Conservation (phyloP, 1,140 invertebrate genomes). For the Diachasmimorpha longicaudata region DNA sequence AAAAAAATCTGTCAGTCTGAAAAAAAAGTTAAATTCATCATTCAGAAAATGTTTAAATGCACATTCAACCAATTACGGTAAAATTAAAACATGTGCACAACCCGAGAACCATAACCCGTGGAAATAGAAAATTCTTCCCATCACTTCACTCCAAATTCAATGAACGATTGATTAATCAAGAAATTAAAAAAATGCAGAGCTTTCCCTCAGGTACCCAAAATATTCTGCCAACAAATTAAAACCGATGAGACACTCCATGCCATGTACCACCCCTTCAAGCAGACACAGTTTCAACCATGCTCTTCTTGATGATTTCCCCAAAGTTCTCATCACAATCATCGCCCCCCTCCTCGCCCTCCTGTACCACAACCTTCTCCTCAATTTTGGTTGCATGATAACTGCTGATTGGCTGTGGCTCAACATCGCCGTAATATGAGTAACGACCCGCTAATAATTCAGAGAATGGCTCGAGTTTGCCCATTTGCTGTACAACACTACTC, state of each 20-base stretch:
- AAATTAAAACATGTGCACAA: no score
- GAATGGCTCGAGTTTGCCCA: slow-evolving; percentile 72
- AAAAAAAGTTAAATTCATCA: no score
- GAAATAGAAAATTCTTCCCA: background rate
- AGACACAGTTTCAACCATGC: slow-evolving; percentile 88
- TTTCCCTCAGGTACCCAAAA: background rate
- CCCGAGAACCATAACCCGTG: no score
- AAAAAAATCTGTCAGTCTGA: no score
- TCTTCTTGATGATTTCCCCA: slow-evolving; percentile 91
- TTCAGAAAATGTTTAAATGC: no score
- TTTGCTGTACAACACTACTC: slow-evolving; percentile 62
- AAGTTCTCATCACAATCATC: slow-evolving; percentile 78
- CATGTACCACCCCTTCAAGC: slow-evolving; percentile 60
- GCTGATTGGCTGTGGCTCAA: slow-evolving; percentile 44
- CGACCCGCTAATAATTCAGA: slow-evolving; percentile 70
- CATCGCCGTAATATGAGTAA: slow-evolving; percentile 64
- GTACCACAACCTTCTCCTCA: slow-evolving; percentile 31
- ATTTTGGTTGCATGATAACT: slow-evolving; percentile 35
- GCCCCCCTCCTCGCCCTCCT: slow-evolving; percentile 37
- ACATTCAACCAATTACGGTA: no score
- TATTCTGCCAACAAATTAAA: background rate
- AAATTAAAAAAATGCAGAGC: background rate
- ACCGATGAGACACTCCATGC: background rate
- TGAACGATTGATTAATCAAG: background rate
- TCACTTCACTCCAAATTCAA: background rate